Base-by-base conservation (phyloP, 2,888 invertebrate genomes). In the Uloborus plumipes region DNA sequence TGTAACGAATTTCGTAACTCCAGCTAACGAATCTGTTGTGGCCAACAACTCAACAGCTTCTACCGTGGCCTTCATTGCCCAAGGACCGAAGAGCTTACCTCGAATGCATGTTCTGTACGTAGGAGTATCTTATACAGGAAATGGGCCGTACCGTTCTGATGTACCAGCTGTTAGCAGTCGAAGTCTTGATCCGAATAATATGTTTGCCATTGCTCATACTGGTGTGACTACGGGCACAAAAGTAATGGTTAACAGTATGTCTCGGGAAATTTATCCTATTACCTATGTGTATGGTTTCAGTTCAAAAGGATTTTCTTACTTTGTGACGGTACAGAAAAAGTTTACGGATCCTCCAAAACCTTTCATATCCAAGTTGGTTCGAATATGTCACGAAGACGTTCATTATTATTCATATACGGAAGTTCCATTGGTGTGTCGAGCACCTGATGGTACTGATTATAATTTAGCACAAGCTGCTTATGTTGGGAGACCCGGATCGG, bases 351-450 rank as follows among this genome's bases (percentile, higher is more conserved):
- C 87, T 84, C 92, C 93, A 6, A 93, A 94, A 87, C 93, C 94
- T 61, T 97, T 94, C 89, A 95, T 97, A 87, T 96, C 97, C 81
- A 97, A 98, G 89, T 90, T 99, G 87, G 95, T 98, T 51, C 92
- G 99, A 69, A 95, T 99, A 59, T 99, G 98, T 89, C 97, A 98
- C 88, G 95, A 96, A 87, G 99, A 99, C 88, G 93, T 94, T 86
- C 94, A 96, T 88, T 99, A 98, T 90, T 97, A 98, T 89, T 98
- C 98, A 13, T 99, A 99, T 89, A 97, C 98, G 14, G 99, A 99
- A 91, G 96, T 98, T 86, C 97, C 98, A n/a, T 93, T 98, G 89
- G 95, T 96, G 87, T 98, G 98, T 89, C 93, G 93, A 87, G 93
- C 93, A 82, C 85, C 86, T 90, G 91, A 88, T 93, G 93, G 84